Percentiles rank a stretch among this genome's conserved stretches.
phyloP scores from a whole-genome alignment of 2,888 invertebrate genomes.

The Hetaerina titia region DNA sequence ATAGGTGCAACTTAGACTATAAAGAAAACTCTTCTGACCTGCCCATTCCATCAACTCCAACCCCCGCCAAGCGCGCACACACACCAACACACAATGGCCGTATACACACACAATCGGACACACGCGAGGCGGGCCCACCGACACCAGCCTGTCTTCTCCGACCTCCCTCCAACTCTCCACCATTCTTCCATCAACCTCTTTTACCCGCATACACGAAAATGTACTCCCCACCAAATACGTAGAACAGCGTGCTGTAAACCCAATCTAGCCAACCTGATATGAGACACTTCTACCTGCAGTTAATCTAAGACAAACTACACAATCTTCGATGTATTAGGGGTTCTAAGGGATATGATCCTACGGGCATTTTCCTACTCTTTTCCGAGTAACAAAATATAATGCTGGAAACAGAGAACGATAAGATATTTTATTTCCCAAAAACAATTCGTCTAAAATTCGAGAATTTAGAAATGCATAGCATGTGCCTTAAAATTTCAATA shows the following conservation, averaged over 20 bases:
- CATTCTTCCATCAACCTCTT: neutral
- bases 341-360: too few relatives aligned
- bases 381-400: too few relatives aligned
- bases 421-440: too few relatives aligned
- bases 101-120: constrained; percentile 17
- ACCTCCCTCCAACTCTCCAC: neutral
- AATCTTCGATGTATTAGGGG: too few relatives aligned
- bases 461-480: too few relatives aligned
- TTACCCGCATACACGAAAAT: neutral
- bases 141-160: neutral
- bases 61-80: neutral
- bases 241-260: neutral
- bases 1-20: constrained; percentile 64
- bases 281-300: neutral
- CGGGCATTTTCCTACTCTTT: too few relatives aligned
- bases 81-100: neutral
- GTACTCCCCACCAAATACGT: neutral
- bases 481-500: too few relatives aligned
- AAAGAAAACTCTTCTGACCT: constrained; percentile 56
- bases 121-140: neutral
- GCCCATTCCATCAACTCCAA: constrained; percentile 61
- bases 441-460: too few relatives aligned
- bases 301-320: too few relatives aligned
- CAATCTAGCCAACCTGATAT: neutral
- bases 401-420: too few relatives aligned